Evolutionary conservation across 2,888 invertebrate species (phyloP), one percentile per base, ranked within the genome.

Genomic region (Eupsilia transversa): DNA sequence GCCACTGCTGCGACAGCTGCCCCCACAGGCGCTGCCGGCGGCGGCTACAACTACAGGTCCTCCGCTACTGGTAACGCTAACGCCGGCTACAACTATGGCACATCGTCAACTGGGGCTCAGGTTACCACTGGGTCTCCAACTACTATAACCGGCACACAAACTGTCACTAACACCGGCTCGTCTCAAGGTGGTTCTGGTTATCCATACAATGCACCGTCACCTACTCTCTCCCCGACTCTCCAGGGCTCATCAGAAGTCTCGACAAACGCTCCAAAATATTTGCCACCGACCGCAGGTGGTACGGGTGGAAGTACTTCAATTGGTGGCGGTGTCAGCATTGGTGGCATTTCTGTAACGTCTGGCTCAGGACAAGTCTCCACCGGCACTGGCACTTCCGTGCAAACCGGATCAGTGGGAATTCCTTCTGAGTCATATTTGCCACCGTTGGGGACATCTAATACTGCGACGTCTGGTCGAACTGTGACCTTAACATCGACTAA

Each of bases 241-340:
- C 73, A 86, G 79, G 75, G 67, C 54, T 77, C 77, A 67, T 73
- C 70, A 20, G 85, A 80, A 52, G 89, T 90, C 23, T 95, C 95
- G 23, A 95, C 94, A 33, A 95, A 90, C 75, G 95, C 94, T 59
- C 94, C 94, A 23, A 90, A 89, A 84, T 96, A 95, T 87, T 91
- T 95, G 74, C 95, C 95, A 12, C 95, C 95, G 7, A 66, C 71
- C 33, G 74, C 72, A 52, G 80, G 77, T 30, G 84, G 84, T 54
- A 41, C 68, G 74, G 71, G 41, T 67, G 77, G 54, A 69, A 73
- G 46, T 74, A 64, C 70, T 54, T 74, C 73, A 20, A 78, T 74
- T 30, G 80, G 74, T 59, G 74, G 77, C 33, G 72, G 61, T 68
- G 83, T 74, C 9, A 83, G 75, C 41, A 80, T 79, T 61, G 84